phyloP scores from a whole-genome alignment of 2,113 vertebrate genomes.

The Entomyzon cyanotis region DNA sequence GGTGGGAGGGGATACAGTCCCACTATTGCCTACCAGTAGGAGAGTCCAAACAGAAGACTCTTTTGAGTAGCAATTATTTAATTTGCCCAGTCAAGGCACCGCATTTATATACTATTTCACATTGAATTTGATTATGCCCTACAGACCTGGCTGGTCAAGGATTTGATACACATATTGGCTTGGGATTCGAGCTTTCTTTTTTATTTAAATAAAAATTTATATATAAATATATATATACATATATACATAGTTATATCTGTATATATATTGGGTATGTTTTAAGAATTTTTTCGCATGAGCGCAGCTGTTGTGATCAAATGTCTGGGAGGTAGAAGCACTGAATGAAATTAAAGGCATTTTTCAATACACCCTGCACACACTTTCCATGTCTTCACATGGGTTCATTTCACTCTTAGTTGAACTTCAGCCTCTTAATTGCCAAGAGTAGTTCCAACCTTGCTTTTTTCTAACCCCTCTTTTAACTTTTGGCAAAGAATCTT shows the following conservation, averaged over 20 bases:
- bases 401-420: conserved; percentile 11
- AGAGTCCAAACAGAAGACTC: conserved; percentile 84
- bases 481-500: background rate
- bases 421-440: conserved; percentile 5
- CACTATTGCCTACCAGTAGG: conserved; percentile 86
- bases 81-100: conserved; percentile 85
- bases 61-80: conserved; percentile 84
- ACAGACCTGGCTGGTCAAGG: conserved; percentile 87
- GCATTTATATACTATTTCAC: conserved; percentile 88
- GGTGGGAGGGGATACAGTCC: conserved; percentile 70
- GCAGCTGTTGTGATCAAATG: conserved; percentile 79
- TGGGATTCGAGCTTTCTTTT: conserved; percentile 87
- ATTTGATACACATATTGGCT: conserved; percentile 86
- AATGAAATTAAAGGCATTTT: conserved; percentile 68
- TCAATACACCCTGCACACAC: conserved; percentile 12
- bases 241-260: conserved; percentile 83
- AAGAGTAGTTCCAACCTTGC: background rate
- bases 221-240: conserved; percentile 81
- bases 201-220: conserved; percentile 86
- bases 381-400: background rate
- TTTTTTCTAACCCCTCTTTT: background rate
- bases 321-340: conserved; percentile 79
- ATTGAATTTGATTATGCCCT: conserved; percentile 88
- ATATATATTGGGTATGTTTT: conserved; percentile 84
- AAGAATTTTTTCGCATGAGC: conserved; percentile 83